Base-by-base conservation (phyloP, 2,797 vertebrate species). In the Urosaurus nigricauda region DNA sequence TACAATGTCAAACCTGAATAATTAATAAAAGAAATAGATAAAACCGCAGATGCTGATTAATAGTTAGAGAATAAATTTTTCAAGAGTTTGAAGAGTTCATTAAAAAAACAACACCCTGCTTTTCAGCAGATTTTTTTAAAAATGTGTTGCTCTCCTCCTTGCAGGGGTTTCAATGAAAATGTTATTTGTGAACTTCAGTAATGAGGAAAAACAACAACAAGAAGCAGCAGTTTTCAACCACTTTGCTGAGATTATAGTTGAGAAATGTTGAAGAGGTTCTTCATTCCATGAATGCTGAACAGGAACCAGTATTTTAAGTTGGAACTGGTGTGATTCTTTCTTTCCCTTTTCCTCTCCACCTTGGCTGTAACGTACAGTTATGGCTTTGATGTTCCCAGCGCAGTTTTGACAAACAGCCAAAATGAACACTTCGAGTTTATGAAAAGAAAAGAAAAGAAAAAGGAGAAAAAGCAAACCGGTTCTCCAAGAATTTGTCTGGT, bases 271-370 rank as follows among this genome's bases (percentile, higher is more conserved):
- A 68, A 84, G 35, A 78, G 53, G 17, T 75, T 17, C 17, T 84
- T 77, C 43, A 32, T 75, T 5, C 43, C n/a, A 78, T 19, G 58
- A 84, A 37, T 84, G 74, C 74, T 68, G 81, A 1, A n/a, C 83
- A 65, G 40, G 35, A 81, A 58, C 53, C 65, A 17, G 4, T 0
- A 0, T 53, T 0, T 2, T 37, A 4, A 65, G 1, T n/a, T 0
- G 7, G 68, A 83, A 43, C 0, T 32, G 58, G 13, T 0, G 6
- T 21, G 2, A 32, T 56, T 0, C 11, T 7, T 16, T 3, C 47
- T 63, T 26, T 26, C 29, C 35, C 21, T 40, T 2, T 32, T 37
- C 32, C 35, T 40, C 13, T 65, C 68, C 19, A 16, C 29, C 7
- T 13, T 0, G 0, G n/a, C 40, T 83, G 51, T 70, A n/a, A 2